Evolutionary conservation across 2,797 vertebrate genomes (phyloP), one percentile per base, ranked within the genome.

Genomic region (Enteromius mattozi): DNA sequence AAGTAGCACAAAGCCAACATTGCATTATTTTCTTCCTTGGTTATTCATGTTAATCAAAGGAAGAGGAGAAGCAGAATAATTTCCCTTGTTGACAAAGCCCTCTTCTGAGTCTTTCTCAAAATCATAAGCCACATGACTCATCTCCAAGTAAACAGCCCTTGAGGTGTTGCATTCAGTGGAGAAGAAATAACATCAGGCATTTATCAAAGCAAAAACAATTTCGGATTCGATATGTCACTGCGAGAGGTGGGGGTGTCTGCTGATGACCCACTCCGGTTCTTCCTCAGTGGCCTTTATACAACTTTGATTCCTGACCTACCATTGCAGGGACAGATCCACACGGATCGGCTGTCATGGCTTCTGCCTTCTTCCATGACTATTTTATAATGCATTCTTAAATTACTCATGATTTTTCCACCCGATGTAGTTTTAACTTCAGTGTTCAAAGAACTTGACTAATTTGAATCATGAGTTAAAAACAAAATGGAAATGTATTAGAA

Each of bases 381-480:
- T 92, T 91, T 79, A 89, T 90, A 35, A 59, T 45, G 75, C 79
- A 37, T 74, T 47, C 65, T 85, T 91, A 87, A 89, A 92, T 88
- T 90, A 89, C 87, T 91, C 54, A 91, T 90, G 83, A 84, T 78
- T 87, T 88, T 65, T 78, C 84, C 78, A 84, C 84, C 33, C 35
- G 81, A 80, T 61, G 78, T 79, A 30, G 61, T 54, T 75, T 91
- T 88, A 91, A 89, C 87, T 92, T 89, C 89, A 90, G 87, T 88
- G 84, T 87, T 90, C 78, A 86, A 65, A 80, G 59, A 78, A 54
- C 84, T 82, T 70, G 80, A 10, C 40, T 90, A 76, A 49, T 71
- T 59, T 82, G 24, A 85, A 65, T 72, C 37, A 3, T 16, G 24
- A 40, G 69, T 40, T 69, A 27, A 78, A 77, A 56, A 40, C 17